A percentile compares a stretch with the other conserved stretches of the same genome.
These are phyloP conservation scores for Carcinoscorpius rotundicauda DNA, from an alignment of 1,140 invertebrate genomes.

Conservation along the genomic window DNA sequence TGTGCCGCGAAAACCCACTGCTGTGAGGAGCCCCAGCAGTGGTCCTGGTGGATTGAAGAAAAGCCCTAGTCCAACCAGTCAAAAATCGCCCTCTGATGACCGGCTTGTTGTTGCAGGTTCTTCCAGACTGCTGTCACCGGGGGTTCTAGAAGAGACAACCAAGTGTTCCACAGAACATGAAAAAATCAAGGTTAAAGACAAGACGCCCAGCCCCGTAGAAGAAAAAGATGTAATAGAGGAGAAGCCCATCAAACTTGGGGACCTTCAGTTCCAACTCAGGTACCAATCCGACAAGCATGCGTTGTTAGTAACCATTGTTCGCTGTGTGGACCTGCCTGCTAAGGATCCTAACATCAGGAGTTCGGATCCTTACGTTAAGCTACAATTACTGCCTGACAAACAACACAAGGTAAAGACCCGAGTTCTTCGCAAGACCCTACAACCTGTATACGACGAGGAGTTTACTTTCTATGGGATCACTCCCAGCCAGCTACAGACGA, in stretches of 20 bases:
- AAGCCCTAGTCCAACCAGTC: slow-evolving; percentile 53
- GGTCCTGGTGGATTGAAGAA: slow-evolving; percentile 56
- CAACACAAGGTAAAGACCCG: slow-evolving; percentile 86
- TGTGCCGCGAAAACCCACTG: slow-evolving; percentile 36
- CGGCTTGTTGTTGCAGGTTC: too few species aligned
- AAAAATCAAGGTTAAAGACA: not conserved
- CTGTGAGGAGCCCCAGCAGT: slow-evolving; percentile 50
- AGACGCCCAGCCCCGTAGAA: slow-evolving; percentile 28
- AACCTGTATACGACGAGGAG: slow-evolving; percentile 89
- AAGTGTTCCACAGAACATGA: not conserved
- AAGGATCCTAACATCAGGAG: slow-evolving; percentile 51
- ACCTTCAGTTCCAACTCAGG: slow-evolving; percentile 71
- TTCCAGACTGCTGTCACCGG: too few species aligned
- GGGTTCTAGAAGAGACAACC: not conserved
- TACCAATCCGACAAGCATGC: slow-evolving; percentile 80
- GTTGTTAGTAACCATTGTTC: slow-evolving; percentile 78
- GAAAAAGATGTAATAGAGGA: slow-evolving; percentile 29
- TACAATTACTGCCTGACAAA: slow-evolving; percentile 87
- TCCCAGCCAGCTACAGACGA: slow-evolving; percentile 63
- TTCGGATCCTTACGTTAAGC: slow-evolving; percentile 86
- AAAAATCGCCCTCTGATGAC: too few species aligned
- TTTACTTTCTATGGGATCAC: slow-evolving; percentile 91
- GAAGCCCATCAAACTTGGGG: slow-evolving; percentile 51
- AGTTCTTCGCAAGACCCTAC: slow-evolving; percentile 77
- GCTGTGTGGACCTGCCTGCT: slow-evolving; percentile 66